Evolutionary conservation across 2,888 invertebrate genomes (phyloP).

Genomic region (Drosophila pseudotakahashii): DNA sequence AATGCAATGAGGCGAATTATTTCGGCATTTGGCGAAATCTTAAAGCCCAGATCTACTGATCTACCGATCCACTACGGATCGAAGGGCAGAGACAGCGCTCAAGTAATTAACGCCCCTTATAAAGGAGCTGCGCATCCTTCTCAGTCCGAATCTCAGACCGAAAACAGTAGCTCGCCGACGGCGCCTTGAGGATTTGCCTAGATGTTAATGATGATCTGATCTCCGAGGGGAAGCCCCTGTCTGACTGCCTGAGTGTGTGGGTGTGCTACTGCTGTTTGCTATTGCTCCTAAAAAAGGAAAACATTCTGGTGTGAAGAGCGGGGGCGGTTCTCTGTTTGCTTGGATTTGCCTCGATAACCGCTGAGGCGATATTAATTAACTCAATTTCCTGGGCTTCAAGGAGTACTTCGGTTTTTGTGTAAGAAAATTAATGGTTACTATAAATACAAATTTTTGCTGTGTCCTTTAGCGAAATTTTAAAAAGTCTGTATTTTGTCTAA

Average conservation of each 20-base stretch:
- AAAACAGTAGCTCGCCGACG: conserved; percentile 47
- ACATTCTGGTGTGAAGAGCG: conserved; percentile 67
- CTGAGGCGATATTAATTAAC: conserved; percentile 66
- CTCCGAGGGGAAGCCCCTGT: conserved; percentile 38
- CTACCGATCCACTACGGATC: conserved; percentile 44
- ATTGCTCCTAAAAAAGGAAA: conserved; percentile 15
- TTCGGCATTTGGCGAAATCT: conserved; percentile 56
- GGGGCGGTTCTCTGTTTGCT: conserved; percentile 70
- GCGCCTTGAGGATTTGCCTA: conserved; percentile 71
- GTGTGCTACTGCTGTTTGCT: conserved; percentile 25
- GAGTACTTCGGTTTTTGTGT: neutral
- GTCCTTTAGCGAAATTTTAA: no score
- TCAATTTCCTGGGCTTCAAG: neutral
- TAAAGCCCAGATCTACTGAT: conserved; percentile 60
- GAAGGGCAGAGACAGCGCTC: conserved; percentile 44
- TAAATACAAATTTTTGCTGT: no score
- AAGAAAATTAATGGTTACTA: no score
- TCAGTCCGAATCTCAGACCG: conserved; percentile 3
- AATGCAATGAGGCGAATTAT: conserved; percentile 59
- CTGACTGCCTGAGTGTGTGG: conserved; percentile 10
- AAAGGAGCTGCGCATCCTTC: conserved; percentile 54
- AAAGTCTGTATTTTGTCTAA: no score
- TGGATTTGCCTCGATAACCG: conserved; percentile 50
- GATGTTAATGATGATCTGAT: conserved; percentile 79
- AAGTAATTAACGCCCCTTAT: conserved; percentile 70